phyloP scores from a whole-genome alignment of 2,797 vertebrate genomes.

The Limnodromus scolopaceus region DNA sequence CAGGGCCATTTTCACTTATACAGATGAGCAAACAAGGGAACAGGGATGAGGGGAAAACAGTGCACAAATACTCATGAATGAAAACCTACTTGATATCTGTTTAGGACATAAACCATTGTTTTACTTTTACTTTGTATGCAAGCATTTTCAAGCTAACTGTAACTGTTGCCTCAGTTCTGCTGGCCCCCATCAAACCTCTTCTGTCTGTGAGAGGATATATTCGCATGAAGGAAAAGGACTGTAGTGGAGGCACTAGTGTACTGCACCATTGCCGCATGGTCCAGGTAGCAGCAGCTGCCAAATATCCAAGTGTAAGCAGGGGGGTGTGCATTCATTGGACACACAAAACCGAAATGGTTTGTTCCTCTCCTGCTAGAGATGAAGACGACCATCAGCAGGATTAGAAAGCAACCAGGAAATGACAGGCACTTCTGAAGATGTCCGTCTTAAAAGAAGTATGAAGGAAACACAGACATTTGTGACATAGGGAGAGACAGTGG shows the following conservation, averaged over 20 bases:
- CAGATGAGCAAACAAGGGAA: not conserved
- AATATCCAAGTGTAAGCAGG: not conserved
- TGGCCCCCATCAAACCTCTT: not conserved
- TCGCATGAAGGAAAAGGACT: not conserved
- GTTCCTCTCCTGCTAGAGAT: not conserved
- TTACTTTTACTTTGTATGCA: not conserved
- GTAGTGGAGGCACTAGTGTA: not conserved
- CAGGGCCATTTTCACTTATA: not conserved
- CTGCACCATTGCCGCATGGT: accelerated
- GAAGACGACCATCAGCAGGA: not conserved
- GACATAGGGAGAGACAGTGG: not conserved
- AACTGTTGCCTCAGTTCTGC: not conserved
- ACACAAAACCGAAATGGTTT: not conserved
- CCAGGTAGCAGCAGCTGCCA: not conserved
- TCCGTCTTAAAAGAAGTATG: not conserved
- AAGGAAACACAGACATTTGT: not conserved
- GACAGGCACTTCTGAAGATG: not conserved
- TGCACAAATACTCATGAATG: not conserved
- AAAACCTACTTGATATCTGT: not conserved
- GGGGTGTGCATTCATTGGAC: accelerated
- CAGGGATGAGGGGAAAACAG: not conserved
- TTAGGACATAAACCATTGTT: not conserved
- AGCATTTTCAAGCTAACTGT: not conserved
- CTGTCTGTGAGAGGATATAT: not conserved
- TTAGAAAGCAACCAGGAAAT: not conserved